Base-by-base conservation (phyloP, 2,797 vertebrate genomes). In the Sparus aurata region DNA sequence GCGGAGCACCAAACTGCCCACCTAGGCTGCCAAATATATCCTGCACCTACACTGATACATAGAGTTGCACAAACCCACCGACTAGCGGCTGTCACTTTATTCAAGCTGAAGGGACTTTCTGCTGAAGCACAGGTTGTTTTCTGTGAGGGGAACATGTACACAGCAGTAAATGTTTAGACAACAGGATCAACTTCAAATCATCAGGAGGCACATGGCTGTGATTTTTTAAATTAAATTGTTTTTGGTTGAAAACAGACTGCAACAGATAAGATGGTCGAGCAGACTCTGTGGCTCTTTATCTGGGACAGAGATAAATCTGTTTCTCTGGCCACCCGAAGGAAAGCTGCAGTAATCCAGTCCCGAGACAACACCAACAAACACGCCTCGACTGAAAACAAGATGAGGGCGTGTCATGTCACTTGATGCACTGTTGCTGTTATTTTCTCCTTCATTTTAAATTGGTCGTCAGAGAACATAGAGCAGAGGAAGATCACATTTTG, bases 301-400 rank as follows among this genome's bases (percentile, higher is more conserved):
- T 85, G 69, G 73, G 80, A 67, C 75, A 83, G 65, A 8, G 22
- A 61, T 75, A 75, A 79, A 82, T 83, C 77, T 60, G 50, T 47
- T 17, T 49, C 63, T 61, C 60, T 20, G 45, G 18, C 38, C 18
- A 12, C 79, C 69, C 72, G 34, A 70, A 76, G 75, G 46, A 80
- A 87, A 90, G 77, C 82, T 87, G 64, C 81, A 43, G 49, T 87
- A 85, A 89, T 89, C 86, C 83, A 78, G 75, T 80, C 62, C 74
- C 77, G 81, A 83, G 69, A 73, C 62, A 7, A 38, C 61, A 63
- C 20, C 67, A 69, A 53, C 75, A 75, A 73, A 84, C 78, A 38
- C 72, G 62, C 55, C 66, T 13, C 23, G 25, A 12, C 73, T 55
- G 43, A 46, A 47, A 63, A 76, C 60, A 62, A 69, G 73, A 77